Evolutionary conservation across 2,113 vertebrate species (phyloP), one percentile per base, ranked within the genome.

Genomic region (Corythornis vintsioides): DNA sequence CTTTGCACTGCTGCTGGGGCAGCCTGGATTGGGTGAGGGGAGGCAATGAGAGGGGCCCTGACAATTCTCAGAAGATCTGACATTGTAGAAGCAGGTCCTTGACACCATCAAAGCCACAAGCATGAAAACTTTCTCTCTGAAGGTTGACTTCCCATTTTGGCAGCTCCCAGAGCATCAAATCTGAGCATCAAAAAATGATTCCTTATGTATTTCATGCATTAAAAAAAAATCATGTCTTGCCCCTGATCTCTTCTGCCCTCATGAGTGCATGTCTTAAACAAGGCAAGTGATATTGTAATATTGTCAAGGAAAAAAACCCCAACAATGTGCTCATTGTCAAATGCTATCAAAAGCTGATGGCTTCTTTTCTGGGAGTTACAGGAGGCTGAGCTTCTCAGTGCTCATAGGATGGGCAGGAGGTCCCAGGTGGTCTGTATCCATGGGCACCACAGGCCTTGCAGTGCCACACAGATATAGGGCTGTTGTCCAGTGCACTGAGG

Each of bases 371-470:
- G 40, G 17, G 47, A 26, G 2, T 19, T 40, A 86, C 15, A 72
- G 20, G 40, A 67, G 83, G 43, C 70, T 69, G 47, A 88, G 43
- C 15, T 43, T 35, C 48, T 28, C 31, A 24, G 20, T 1, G 2
- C 7, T 43, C 2, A 1, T 18, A 15, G 35, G 25, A 7, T 38
- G 10, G 9, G 17, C 70, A 47, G 19, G 55, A 45, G 61, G 28
- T 35, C 48, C 70, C 61, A 47, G 43, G 35, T 19, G 69, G 20
- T 75, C 24, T 21, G 21, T n/a, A 64, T 24, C 65, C 70, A 24
- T 1, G 12, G 33, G 43, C 47, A 66, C 13, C 3, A 6, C 59
- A 71, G 57, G 24, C 19, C 24, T 42, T 0, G 0, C 64, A 50
- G 79, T 56, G 16, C 17, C 0, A 5, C 70, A 11, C 25, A 77